phyloP scores from a whole-genome alignment of 2,797 vertebrate species.

The Sebastes nivosus region DNA sequence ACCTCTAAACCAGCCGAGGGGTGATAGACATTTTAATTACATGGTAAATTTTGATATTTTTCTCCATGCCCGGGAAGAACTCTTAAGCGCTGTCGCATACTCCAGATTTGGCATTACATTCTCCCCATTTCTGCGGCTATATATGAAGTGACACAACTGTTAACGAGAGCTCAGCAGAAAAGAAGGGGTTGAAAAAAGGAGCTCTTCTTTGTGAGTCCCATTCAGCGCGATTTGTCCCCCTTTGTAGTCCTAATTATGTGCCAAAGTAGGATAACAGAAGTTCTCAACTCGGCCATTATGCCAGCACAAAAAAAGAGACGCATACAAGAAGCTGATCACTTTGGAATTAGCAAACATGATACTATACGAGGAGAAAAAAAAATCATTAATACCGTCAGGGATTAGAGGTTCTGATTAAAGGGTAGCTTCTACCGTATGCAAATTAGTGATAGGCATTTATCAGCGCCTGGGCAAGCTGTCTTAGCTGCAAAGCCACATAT shows the following conservation, averaged over 20 bases:
- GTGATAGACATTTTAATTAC: conserved; percentile 89
- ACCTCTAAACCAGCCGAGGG: conserved; percentile 76
- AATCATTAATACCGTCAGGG: conserved; percentile 99
- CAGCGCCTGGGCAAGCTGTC: conserved; percentile 98
- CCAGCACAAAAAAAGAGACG: conserved; percentile 99
- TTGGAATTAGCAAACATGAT: conserved; percentile 99
- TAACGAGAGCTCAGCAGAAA: conserved; percentile 84
- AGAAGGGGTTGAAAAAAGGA: conserved; percentile 87
- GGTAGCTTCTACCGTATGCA: conserved; percentile 99
- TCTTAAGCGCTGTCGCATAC: conserved; percentile 71
- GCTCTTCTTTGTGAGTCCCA: conserved; percentile 96
- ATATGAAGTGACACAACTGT: conserved; percentile 82
- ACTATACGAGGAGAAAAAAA: conserved; percentile 93
- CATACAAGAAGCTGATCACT: conserved; percentile 99
- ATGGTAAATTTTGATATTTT: conserved; percentile 86
- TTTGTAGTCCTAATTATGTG: conserved; percentile 99
- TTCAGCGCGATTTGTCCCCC: conserved; percentile 99
- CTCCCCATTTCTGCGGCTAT: conserved; percentile 64
- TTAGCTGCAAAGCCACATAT: conserved; percentile 99
- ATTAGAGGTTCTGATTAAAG: conserved; percentile 99
- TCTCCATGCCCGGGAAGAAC: conserved; percentile 71
- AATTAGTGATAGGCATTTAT: conserved; percentile 99
- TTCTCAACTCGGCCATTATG: conserved; percentile 99
- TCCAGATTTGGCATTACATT: conserved; percentile 77
- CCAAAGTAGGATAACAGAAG: conserved; percentile 99